A percentile compares a stretch with the other conserved stretches of the same genome.
These are phyloP conservation scores for Sycobia sp. DNA, from an alignment of 1,140 invertebrate genomes.

Conservation along the genomic window DNA sequence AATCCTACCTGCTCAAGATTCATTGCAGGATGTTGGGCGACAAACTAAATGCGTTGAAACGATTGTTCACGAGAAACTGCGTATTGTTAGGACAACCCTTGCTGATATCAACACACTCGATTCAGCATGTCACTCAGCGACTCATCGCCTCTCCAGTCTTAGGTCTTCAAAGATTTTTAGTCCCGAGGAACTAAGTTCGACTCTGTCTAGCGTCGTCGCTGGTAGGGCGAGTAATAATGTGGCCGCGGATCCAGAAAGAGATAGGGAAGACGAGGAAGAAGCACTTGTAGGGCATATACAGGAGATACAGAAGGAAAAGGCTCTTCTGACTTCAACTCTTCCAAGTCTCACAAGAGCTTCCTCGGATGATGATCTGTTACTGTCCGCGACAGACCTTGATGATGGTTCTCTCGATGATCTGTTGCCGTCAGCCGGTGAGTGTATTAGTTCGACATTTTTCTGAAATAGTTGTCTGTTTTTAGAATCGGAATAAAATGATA, in stretches of 20 bases:
- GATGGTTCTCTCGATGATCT: conserved; percentile 72
- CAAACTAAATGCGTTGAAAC: conserved; percentile 87
- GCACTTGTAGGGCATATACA: conserved; percentile 74
- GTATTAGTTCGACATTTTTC: too few species aligned
- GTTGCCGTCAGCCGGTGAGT: conserved; percentile 55
- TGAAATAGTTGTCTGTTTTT: background rate
- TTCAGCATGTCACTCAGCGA: conserved; percentile 77
- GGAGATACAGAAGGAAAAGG: conserved; percentile 80
- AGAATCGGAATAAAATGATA: too few species aligned
- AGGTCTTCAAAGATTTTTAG: conserved; percentile 76
- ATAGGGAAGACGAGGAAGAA: conserved; percentile 70
- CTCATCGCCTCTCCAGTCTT: conserved; percentile 73
- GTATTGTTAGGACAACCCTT: conserved; percentile 77
- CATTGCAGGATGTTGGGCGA: conserved; percentile 78
- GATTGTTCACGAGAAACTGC: conserved; percentile 80
- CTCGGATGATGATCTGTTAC: conserved; percentile 82
- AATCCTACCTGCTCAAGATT: conserved; percentile 85
- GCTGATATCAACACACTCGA: conserved; percentile 90
- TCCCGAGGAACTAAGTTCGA: conserved; percentile 66
- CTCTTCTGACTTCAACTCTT: conserved; percentile 77
- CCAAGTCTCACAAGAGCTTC: conserved; percentile 78
- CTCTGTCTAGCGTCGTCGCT: conserved; percentile 49
- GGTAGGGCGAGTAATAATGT: conserved; percentile 39
- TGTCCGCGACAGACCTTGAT: conserved; percentile 74
- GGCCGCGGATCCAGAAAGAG: conserved; percentile 49